A percentile compares a stretch with the other conserved stretches of the same genome.
Conservation (phyloP, 2,888 invertebrate genomes). For the Amiota minor region DNA sequence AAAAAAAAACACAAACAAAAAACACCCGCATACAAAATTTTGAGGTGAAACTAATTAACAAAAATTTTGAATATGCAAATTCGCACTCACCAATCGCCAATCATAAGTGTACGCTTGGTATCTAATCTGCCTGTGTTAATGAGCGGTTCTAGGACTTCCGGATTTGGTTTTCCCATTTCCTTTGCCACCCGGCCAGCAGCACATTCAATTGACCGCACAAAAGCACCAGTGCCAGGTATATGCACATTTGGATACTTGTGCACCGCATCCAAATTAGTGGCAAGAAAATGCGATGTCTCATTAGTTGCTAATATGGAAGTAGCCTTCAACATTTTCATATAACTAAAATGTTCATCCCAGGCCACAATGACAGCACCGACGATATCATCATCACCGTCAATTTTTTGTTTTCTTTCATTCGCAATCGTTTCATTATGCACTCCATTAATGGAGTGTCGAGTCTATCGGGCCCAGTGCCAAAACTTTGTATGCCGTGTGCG, state of each 20-base stretch:
- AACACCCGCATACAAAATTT: slow-evolving; percentile 1
- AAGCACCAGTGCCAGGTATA: slow-evolving; percentile 87
- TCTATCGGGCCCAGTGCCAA: slow-evolving; percentile 84
- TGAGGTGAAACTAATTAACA: neutral
- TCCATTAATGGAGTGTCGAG: slow-evolving; percentile 74
- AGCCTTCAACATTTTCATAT: slow-evolving; percentile 91
- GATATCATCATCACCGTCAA: slow-evolving; percentile 61
- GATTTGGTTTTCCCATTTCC: slow-evolving; percentile 93
- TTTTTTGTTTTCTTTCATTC: slow-evolving; percentile 76
- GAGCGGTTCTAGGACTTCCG: slow-evolving; percentile 83
- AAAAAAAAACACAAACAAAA: slow-evolving; percentile 27
- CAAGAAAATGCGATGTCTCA: slow-evolving; percentile 86
- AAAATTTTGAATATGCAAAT: neutral
- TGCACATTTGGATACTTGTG: slow-evolving; percentile 83
- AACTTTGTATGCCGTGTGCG: slow-evolving; percentile 82
- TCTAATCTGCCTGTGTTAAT: slow-evolving; percentile 82
- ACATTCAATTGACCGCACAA: slow-evolving; percentile 88
- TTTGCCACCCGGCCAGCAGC: slow-evolving; percentile 84
- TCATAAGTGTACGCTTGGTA: slow-evolving; percentile 80
- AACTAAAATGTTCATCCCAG: slow-evolving; percentile 93
- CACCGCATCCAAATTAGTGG: slow-evolving; percentile 93
- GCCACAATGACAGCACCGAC: slow-evolving; percentile 96
- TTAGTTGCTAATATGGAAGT: slow-evolving; percentile 84
- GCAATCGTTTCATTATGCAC: slow-evolving; percentile 75
- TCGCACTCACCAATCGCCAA: slow-evolving; percentile 70